phyloP scores from a whole-genome alignment of 2,797 vertebrate genomes.

The Linurgus olivaceus region DNA sequence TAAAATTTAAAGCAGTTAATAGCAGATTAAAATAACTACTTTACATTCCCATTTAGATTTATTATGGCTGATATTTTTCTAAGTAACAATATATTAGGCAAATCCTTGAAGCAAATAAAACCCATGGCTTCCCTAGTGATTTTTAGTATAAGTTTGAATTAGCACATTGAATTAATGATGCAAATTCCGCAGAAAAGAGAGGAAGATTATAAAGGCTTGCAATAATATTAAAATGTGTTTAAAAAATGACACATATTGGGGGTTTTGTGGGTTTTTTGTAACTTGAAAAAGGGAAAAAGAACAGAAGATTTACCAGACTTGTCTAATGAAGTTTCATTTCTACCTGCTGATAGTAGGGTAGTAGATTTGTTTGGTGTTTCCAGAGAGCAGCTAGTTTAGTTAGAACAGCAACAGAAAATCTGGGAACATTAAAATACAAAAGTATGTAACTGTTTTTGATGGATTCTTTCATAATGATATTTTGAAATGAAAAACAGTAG shows the following conservation, averaged over 20 bases:
- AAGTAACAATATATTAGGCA: not conserved
- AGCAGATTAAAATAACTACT: not conserved
- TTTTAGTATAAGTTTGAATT: not conserved
- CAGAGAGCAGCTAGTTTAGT: not conserved
- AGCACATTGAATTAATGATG: not conserved
- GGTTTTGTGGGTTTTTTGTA: not conserved
- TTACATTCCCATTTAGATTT: not conserved
- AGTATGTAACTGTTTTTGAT: not conserved
- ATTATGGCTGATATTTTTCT: not conserved
- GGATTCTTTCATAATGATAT: not conserved
- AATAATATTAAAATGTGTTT: not conserved
- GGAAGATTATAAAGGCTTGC: not conserved
- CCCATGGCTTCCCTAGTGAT: not conserved
- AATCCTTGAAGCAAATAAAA: not conserved
- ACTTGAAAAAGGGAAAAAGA: not conserved
- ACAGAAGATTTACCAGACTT: not conserved
- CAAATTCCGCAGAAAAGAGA: not conserved
- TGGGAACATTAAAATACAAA: not conserved
- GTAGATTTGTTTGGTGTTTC: not conserved
- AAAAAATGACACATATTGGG: not conserved
- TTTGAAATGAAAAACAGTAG: not conserved
- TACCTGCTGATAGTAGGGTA: not conserved
- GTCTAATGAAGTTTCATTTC: not conserved
- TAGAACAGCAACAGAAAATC: not conserved
- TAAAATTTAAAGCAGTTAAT: not conserved